Evolutionary conservation across 2,888 invertebrate species (phyloP).

Genomic region (Erannis defoliaria): DNA sequence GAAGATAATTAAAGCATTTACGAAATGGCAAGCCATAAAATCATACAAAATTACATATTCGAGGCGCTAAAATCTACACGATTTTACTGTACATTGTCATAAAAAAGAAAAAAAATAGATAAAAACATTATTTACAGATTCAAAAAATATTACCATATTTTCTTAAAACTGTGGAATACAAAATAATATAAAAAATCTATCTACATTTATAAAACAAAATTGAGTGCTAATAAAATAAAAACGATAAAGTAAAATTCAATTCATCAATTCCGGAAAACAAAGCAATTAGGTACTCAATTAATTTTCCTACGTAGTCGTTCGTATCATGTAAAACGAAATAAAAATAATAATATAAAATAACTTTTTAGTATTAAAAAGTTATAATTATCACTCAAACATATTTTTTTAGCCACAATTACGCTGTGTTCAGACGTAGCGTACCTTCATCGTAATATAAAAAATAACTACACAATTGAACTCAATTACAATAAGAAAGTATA

Average conservation of each 20-base stretch:
- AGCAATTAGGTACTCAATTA: not conserved
- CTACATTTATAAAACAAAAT: slow-evolving; percentile 30
- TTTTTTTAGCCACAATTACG: not conserved
- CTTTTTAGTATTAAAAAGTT: slow-evolving; percentile 21
- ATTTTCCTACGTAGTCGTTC: slow-evolving; percentile 5
- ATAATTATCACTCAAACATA: slow-evolving; percentile 12
- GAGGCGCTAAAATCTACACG: slow-evolving; percentile 56
- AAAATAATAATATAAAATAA: slow-evolving; percentile 13
- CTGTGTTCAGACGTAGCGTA: too few relatives aligned
- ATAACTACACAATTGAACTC: too few relatives aligned
- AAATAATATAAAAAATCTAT: slow-evolving; percentile 38
- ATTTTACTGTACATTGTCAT: slow-evolving; percentile 60
- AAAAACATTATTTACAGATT: slow-evolving; percentile 61
- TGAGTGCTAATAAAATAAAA: not conserved
- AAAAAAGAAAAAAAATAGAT: slow-evolving; percentile 39
- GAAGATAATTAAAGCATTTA: slow-evolving; percentile 40
- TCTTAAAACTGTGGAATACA: slow-evolving; percentile 30
- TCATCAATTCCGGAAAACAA: not conserved
- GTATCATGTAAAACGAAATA: slow-evolving; percentile 15
- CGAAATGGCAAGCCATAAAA: slow-evolving; percentile 69
- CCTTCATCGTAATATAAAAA: too few relatives aligned
- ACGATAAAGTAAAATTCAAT: not conserved
- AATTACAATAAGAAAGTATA: too few relatives aligned
- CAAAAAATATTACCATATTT: slow-evolving; percentile 46
- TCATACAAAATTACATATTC: slow-evolving; percentile 63